These are phyloP conservation scores for Agrypnia vestita DNA, from an alignment of 1,140 invertebrate genomes.

Conservation along the genomic window DNA sequence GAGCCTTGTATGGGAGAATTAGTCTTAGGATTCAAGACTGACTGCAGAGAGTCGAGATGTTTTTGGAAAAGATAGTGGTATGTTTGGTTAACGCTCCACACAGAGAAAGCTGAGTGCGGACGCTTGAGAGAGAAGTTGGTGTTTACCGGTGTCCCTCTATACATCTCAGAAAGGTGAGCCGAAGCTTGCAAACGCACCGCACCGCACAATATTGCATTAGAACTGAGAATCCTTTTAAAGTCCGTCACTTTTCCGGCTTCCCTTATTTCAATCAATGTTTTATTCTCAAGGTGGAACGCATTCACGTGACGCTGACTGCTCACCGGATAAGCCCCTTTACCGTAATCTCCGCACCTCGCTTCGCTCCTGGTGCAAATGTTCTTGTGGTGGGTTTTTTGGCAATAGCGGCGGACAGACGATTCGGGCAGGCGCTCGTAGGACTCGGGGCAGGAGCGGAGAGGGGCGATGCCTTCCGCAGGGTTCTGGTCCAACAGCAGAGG, in stretches of 20 bases:
- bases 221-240: conserved; percentile 74
- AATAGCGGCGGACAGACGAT: conserved; percentile 64
- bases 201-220: conserved; percentile 71
- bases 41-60: conserved; percentile 67
- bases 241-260: conserved; percentile 73
- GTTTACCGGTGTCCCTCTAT: conserved; percentile 38
- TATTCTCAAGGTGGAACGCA: conserved; percentile 70
- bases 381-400: conserved; percentile 64
- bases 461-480: background rate
- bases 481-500: conserved; percentile 15
- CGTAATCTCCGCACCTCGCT: background rate
- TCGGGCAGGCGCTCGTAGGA: conserved; percentile 66
- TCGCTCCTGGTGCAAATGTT: conserved; percentile 59
- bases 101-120: conserved; percentile 68
- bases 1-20: background rate
- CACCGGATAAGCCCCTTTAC: conserved; percentile 61
- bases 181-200: conserved; percentile 62
- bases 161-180: conserved; percentile 53
- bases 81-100: conserved; percentile 67
- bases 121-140: conserved; percentile 47
- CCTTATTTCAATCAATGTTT: conserved; percentile 70
- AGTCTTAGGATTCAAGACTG: conserved; percentile 22
- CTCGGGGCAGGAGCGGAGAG: conserved; percentile 63
- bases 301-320: conserved; percentile 67
- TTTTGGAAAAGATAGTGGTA: conserved; percentile 69